Conservation (phyloP, 2,113 vertebrate species). For the Riparia riparia region DNA sequence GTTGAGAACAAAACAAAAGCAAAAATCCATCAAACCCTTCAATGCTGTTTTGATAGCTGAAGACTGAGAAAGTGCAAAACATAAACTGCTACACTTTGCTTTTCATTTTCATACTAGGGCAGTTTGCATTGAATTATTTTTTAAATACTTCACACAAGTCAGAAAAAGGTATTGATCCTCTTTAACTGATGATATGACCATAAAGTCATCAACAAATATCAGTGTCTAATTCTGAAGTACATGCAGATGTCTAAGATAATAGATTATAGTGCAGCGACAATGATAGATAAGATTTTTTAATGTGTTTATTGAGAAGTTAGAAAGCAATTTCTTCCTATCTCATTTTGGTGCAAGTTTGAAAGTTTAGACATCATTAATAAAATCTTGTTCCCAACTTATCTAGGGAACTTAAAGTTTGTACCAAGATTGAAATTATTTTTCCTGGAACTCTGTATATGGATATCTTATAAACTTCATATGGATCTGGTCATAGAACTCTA, state of each 20-base stretch:
- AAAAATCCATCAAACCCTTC: neutral
- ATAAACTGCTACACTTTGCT: neutral
- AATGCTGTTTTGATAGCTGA: neutral
- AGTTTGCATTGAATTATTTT: neutral
- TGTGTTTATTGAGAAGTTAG: neutral
- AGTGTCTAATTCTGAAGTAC: neutral
- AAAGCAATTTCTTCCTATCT: neutral
- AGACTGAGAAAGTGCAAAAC: neutral
- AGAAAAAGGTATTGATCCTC: conserved; percentile 29
- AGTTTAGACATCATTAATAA: neutral
- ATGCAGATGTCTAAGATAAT: neutral
- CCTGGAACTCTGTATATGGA: neutral
- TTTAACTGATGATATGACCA: neutral
- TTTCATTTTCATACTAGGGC: neutral
- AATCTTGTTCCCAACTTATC: neutral
- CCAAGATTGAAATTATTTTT: neutral
- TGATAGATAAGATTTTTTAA: conserved; percentile 14
- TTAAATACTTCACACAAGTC: neutral
- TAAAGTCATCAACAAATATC: conserved; percentile 17
- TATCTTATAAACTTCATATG: neutral
- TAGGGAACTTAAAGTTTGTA: neutral
- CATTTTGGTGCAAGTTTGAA: neutral
- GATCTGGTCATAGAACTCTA: neutral
- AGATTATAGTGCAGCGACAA: neutral
- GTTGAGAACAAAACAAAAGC: neutral